Evolutionary conservation across 1,140 invertebrate genomes (phyloP).

Genomic region (Tenebrio molitor): DNA sequence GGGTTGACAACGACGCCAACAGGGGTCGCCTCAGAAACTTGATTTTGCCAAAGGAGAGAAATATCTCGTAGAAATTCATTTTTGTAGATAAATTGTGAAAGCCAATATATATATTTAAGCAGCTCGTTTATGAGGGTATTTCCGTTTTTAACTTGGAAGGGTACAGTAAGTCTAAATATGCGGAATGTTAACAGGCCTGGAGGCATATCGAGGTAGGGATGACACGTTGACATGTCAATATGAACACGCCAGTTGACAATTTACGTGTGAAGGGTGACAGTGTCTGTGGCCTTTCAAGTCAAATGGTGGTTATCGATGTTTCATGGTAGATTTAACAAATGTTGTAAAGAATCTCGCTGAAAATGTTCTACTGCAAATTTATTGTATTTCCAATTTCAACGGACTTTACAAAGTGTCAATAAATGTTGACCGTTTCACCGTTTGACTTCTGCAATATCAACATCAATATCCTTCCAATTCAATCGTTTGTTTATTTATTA

Average conservation of each 20-base stretch:
- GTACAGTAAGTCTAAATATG: too few relatives aligned
- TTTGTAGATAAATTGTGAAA: not conserved
- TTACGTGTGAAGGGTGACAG: conserved; percentile 11
- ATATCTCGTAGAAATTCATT: not conserved
- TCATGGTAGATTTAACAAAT: conserved; percentile 31
- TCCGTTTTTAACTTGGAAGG: not conserved
- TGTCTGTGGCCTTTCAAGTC: not conserved
- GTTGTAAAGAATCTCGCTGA: conserved; percentile 8
- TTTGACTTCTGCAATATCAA: conserved; percentile 36
- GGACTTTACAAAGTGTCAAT: conserved; percentile 29
- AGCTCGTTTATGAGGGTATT: too few relatives aligned
- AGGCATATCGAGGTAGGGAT: conserved; percentile 1
- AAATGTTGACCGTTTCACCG: conserved; percentile 31
- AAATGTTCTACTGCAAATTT: conserved; percentile 21
- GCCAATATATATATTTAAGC: not conserved
- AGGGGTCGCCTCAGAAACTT: not conserved
- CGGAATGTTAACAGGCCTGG: not conserved
- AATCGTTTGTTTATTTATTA: conserved; percentile 38
- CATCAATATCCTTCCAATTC: conserved; percentile 38
- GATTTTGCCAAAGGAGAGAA: conserved; percentile 3
- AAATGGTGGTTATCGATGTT: conserved; percentile 14
- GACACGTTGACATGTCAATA: not conserved
- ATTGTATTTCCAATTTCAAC: conserved; percentile 27
- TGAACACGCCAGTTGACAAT: not conserved
- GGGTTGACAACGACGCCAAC: conserved; percentile 1